Evolutionary conservation across 1,140 invertebrate species (phyloP).

Genomic region (Drosophila azteca): DNA sequence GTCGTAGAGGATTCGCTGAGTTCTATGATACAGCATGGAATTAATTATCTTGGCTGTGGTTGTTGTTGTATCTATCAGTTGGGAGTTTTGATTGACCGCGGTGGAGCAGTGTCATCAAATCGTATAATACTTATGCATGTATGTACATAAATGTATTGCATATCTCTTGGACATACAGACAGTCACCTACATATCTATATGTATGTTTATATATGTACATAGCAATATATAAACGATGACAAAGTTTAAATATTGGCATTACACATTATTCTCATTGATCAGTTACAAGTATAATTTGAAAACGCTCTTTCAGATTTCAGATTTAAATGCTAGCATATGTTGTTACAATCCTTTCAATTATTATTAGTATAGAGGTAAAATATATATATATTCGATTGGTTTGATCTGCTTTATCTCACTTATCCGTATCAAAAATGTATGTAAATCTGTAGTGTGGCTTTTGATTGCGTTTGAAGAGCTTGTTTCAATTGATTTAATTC

Average conservation of each 20-base stretch:
- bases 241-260: conserved; percentile 15
- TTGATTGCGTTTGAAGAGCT: conserved; percentile 38
- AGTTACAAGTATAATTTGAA: conserved; percentile 42
- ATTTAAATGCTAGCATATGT: conserved; percentile 43
- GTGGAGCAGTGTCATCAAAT: conserved; percentile 39
- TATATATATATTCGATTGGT: conserved; percentile 47
- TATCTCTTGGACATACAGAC: conserved; percentile 63
- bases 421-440: conserved; percentile 43
- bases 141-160: conserved; percentile 24
- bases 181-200: conserved; percentile 23
- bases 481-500: conserved; percentile 7
- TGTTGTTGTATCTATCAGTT: conserved; percentile 17
- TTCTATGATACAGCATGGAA: conserved; percentile 44
- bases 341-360: conserved; percentile 30
- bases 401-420: conserved; percentile 52
- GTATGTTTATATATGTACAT: conserved; percentile 33
- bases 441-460: conserved; percentile 35
- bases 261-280: conserved; percentile 37
- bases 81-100: conserved; percentile 21
- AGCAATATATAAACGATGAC: conserved; percentile 12
- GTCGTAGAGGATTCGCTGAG: conserved; percentile 5
- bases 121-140: conserved; percentile 52
- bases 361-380: conserved; percentile 25
- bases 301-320: conserved; percentile 36
- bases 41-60: conserved; percentile 30